phyloP scores from a whole-genome alignment of 2,888 invertebrate species.

The Hermaeophaga mercurialis region DNA sequence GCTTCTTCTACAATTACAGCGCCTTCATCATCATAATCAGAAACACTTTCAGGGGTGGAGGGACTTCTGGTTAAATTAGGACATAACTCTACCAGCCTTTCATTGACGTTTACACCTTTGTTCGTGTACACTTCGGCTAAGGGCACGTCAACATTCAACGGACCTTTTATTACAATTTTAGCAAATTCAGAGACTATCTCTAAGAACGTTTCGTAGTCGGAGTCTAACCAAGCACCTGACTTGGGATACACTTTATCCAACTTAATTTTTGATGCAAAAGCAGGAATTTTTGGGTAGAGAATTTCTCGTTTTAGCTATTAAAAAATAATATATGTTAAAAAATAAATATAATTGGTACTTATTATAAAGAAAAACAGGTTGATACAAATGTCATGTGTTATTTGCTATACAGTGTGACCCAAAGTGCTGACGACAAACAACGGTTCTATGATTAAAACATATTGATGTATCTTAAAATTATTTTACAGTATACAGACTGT shows the following conservation, averaged over 20 bases:
- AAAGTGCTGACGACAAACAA: too few species aligned
- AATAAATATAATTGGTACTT: not conserved
- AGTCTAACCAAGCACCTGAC: conserved; percentile 58
- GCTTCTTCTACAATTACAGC: conserved; percentile 30
- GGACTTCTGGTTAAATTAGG: conserved; percentile 40
- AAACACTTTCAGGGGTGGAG: not conserved
- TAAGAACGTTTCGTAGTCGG: conserved; percentile 68
- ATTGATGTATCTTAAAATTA: too few species aligned
- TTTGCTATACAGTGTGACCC: too few species aligned
- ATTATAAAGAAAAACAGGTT: too few species aligned
- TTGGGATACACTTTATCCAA: conserved; percentile 60
- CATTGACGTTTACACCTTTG: conserved; percentile 52
- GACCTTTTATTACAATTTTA: conserved; percentile 57
- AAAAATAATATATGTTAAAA: not conserved
- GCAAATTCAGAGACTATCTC: conserved; percentile 60
- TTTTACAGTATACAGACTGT: too few species aligned
- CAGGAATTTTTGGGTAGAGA: conserved; percentile 68
- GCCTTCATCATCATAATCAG: conserved; percentile 30
- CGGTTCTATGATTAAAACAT: too few species aligned
- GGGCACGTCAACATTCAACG: conserved; percentile 39
- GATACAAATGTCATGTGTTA: too few species aligned
- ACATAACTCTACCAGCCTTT: conserved; percentile 55
- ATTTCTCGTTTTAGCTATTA: conserved; percentile 66
- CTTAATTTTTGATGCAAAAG: conserved; percentile 67
- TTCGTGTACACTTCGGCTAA: conserved; percentile 43